These are phyloP conservation scores for Darevskia nairensis DNA, from an alignment of 2,797 vertebrate genomes.

Conservation along the genomic window DNA sequence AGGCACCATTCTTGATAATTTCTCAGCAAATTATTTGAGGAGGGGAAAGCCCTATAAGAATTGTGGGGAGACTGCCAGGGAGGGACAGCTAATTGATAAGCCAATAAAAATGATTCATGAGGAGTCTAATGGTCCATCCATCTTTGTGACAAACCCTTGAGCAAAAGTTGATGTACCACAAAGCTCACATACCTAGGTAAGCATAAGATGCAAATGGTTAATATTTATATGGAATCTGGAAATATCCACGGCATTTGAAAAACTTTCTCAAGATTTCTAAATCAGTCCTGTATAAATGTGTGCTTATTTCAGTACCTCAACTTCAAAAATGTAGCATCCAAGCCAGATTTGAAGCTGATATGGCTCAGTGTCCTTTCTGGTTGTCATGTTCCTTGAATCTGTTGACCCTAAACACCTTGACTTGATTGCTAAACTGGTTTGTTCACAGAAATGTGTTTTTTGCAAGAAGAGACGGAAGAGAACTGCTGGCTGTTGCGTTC, in stretches of 20 bases:
- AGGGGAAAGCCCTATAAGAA: neutral
- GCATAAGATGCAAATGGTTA: neutral
- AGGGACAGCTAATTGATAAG: neutral
- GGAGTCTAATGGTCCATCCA: neutral
- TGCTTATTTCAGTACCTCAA: neutral
- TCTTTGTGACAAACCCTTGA: neutral
- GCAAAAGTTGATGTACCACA: neutral
- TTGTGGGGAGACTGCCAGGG: neutral
- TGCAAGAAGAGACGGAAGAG: constrained; percentile 94
- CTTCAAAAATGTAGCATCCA: neutral
- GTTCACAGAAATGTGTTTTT: constrained; percentile 90
- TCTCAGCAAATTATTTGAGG: neutral
- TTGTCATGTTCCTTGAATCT: neutral
- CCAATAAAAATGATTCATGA: neutral
- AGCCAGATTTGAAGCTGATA: neutral
- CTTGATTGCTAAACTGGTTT: constrained; percentile 13
- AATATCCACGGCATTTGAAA: neutral
- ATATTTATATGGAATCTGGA: neutral
- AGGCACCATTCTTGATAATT: neutral
- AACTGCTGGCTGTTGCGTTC: constrained; percentile 92
- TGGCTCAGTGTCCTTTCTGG: neutral
- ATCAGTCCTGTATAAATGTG: neutral
- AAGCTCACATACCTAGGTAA: neutral
- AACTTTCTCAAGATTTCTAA: neutral
- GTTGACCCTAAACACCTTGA: neutral